These are phyloP conservation scores for Xestobium rufovillosum DNA, from an alignment of 2,888 invertebrate genomes.

Conservation along the genomic window DNA sequence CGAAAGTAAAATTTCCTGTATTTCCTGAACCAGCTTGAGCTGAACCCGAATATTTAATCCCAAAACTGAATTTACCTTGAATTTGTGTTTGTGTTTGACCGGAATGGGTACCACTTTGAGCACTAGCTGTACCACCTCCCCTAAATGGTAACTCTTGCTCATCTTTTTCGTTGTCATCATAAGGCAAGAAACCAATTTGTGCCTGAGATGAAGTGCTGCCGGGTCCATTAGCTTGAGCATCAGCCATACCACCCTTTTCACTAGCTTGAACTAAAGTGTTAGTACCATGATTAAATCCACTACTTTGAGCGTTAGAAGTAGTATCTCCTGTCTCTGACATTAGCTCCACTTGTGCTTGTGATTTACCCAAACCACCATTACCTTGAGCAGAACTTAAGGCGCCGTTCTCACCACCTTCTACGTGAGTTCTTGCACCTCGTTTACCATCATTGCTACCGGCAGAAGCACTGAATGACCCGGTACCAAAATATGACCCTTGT, in stretches of 20 bases:
- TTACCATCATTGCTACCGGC: slow-evolving; percentile 70
- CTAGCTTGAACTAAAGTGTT: slow-evolving; percentile 75
- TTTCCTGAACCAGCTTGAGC: slow-evolving; percentile 76
- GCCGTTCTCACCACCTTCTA: slow-evolving; percentile 65
- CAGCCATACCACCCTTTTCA: slow-evolving; percentile 74
- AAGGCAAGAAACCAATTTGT: slow-evolving; percentile 78
- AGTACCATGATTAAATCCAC: slow-evolving; percentile 68
- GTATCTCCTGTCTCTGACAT: slow-evolving; percentile 70
- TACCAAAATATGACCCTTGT: slow-evolving; percentile 68
- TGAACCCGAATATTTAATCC: slow-evolving; percentile 51
- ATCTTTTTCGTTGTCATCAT: slow-evolving; percentile 51
- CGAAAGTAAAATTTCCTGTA: slow-evolving; percentile 45
- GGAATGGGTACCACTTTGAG: slow-evolving; percentile 65
- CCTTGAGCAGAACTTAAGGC: slow-evolving; percentile 71
- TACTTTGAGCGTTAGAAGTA: slow-evolving; percentile 66
- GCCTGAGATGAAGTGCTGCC: slow-evolving; percentile 83
- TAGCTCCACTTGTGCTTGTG: slow-evolving; percentile 70
- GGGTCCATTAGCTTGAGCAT: slow-evolving; percentile 77
- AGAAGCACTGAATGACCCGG: slow-evolving; percentile 75
- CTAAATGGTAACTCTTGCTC: slow-evolving; percentile 53
- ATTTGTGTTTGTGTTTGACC: slow-evolving; percentile 80
- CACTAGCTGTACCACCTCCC: slow-evolving; percentile 71
- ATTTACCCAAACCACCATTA: slow-evolving; percentile 63
- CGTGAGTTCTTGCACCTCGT: slow-evolving; percentile 62
- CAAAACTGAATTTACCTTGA: slow-evolving; percentile 69